A percentile compares a stretch with the other conserved stretches of the same genome.
These are phyloP conservation scores for Metallyticus violacea DNA, from an alignment of 2,888 invertebrate species.

Conservation along the genomic window DNA sequence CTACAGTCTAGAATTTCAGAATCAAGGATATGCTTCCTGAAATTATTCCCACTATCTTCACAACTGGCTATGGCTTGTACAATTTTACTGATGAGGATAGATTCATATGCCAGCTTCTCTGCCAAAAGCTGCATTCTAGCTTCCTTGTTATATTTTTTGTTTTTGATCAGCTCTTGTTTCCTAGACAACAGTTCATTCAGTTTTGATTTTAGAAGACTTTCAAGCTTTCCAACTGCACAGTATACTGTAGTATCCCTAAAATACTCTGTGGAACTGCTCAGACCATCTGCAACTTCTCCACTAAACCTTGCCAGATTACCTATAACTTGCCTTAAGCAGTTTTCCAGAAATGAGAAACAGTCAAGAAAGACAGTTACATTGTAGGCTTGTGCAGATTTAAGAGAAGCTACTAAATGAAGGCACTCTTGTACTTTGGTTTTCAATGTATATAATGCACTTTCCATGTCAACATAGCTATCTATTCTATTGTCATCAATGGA, in stretches of 20 bases:
- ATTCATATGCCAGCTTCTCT: slow-evolving; percentile 78
- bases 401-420: slow-evolving; percentile 59
- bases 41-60: slow-evolving; percentile 56
- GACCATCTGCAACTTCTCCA: slow-evolving; percentile 39
- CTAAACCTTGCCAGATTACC: slow-evolving; percentile 59
- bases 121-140: slow-evolving; percentile 70
- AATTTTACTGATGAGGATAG: slow-evolving; percentile 66
- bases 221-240: slow-evolving; percentile 48
- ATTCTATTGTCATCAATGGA: background rate
- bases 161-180: slow-evolving; percentile 62
- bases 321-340: slow-evolving; percentile 60
- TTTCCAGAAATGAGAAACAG: slow-evolving; percentile 61
- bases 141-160: slow-evolving; percentile 64
- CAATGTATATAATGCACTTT: slow-evolving; percentile 60
- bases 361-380: slow-evolving; percentile 40
- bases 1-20: slow-evolving; percentile 60
- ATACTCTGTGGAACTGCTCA: background rate
- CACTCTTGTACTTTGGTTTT: slow-evolving; percentile 68
- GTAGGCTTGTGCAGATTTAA: slow-evolving; percentile 54
- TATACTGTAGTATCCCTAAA: slow-evolving; percentile 32
- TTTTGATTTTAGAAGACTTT: slow-evolving; percentile 66
- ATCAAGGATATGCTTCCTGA: slow-evolving; percentile 56
- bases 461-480: slow-evolving; percentile 55
- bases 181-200: slow-evolving; percentile 65
- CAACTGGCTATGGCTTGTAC: slow-evolving; percentile 61